Evolutionary conservation across 2,797 vertebrate species (phyloP), one percentile per base, ranked within the genome.

Genomic region (Harpagifer antarcticus): DNA sequence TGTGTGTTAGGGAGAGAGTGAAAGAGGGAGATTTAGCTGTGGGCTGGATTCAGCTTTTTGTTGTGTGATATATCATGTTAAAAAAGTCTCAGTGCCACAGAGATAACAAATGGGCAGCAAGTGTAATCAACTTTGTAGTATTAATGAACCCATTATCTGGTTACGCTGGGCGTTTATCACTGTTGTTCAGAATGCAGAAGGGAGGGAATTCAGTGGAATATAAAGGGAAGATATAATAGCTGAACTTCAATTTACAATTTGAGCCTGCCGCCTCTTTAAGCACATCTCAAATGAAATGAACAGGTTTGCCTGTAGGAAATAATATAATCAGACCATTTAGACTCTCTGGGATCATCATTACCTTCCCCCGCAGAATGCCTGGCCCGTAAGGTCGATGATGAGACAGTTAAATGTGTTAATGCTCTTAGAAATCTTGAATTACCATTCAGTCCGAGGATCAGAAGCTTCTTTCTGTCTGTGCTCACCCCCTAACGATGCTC

Each of bases 71-170:
- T 71, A 84, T 87, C 77, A 81, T 82, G 76, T 83, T 86, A 81
- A 82, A 82, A n/a, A 84, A 84, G 76, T 83, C 77, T 67, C 64
- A 75, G 68, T 72, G 67, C 83, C 79, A 66, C 62, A 58, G 70
- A 69, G 72, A 82, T 84, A 83, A 89, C 62, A 85, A 88, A 86
- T 89, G 78, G 72, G 78, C 69, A 76, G 83, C 76, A 68, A 42
- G 74, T 78, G 69, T 88, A 83, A 88, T 90, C 83, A 87, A 67
- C 76, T 74, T 60, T 50, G 45, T 7, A 45, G 68, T 80, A 61
- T 79, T 88, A 90, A 90, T 76, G 60, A 85, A 74, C 54, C 71
- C 64, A 69, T 87, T 82, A 74, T 79, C 44, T 75, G 65, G 67
- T 68, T 45, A 62, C 20, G 58, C 23, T 50, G 33, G 72, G 54